Base-by-base conservation (phyloP, 2,113 vertebrate genomes). In the Tachuris rubrigastra region DNA sequence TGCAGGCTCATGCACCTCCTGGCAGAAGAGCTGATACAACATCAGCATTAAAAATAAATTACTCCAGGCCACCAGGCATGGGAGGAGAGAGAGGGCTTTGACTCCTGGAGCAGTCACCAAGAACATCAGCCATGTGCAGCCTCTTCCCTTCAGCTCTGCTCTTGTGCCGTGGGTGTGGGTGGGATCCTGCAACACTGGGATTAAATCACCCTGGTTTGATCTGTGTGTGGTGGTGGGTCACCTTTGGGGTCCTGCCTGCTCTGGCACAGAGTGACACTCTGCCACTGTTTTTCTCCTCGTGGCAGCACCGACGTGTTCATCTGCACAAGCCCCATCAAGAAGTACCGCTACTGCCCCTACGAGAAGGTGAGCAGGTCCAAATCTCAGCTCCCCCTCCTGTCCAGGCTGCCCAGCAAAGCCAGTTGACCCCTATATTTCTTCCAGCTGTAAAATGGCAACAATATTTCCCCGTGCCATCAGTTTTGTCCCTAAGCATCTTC, bases 271-370 rank as follows among this genome's bases (percentile, higher is more conserved):
- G 7, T 86, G 55, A 96, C 47, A 6, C n/a, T 76, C 33, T 65
- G 58, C 4, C n/a, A 18, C 39, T 7, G 2, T 74, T 79, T 89
- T 33, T 79, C 30, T 93, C 83, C 77, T 92, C n/a, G 5, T 69
- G 90, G 46, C 97, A 99, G 99, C 98, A 99, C 99, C 6, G 98
- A 99, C 5, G 99, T 99, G 87, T 99, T 99, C 97, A 99, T 99
- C 97, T 99, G 99, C 97, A 99, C 99, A 5, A 99, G 99, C 82
- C 99, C 99, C 0, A 99, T 99, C 96, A 99, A 98, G 95, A 98
- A 98, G 89, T 99, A 99, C 87, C 96, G 97, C 68, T 98, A 99
- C 98, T 99, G 99, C 90, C 98, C 99, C 2, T 98, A 98, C 1
- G 99, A 99, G 97, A 99, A 99, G 99, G 99, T 99, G 97, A 98